These are phyloP conservation scores for Hypothenemus hampei DNA, from an alignment of 1,140 invertebrate genomes.

Conservation along the genomic window DNA sequence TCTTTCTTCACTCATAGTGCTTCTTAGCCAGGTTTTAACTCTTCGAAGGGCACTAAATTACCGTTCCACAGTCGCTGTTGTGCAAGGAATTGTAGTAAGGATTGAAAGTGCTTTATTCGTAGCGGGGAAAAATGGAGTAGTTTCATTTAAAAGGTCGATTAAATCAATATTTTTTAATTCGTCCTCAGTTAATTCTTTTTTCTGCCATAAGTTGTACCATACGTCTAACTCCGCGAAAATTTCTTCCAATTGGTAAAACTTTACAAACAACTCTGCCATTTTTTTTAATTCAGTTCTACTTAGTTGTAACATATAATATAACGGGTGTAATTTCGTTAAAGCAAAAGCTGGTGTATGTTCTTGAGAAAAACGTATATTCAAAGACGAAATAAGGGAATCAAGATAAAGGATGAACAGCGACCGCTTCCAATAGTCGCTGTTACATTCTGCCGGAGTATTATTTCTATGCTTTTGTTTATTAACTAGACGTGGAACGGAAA, in stretches of 20 bases:
- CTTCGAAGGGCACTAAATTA: conserved; percentile 19
- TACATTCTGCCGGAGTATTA: conserved; percentile 18
- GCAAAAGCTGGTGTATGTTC: conserved; percentile 20
- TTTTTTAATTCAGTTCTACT: conserved; percentile 16
- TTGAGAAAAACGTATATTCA: conserved; percentile 24
- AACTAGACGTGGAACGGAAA: conserved; percentile 13
- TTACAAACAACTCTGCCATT: conserved; percentile 10
- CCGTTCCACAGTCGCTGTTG: conserved; percentile 17
- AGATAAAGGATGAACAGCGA: conserved; percentile 18
- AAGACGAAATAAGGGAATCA: conserved; percentile 17
- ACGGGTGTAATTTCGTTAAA: conserved; percentile 17
- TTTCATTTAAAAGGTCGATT: conserved; percentile 17
- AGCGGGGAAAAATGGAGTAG: conserved; percentile 11
- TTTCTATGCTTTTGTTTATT: conserved; percentile 8
- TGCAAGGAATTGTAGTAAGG: conserved; percentile 10
- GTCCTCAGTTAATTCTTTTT: conserved; percentile 9
- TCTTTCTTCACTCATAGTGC: too few species aligned
- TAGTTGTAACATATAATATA: conserved; percentile 11
- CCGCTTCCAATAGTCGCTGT: conserved; percentile 15
- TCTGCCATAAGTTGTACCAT: conserved; percentile 14
- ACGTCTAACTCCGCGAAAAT: conserved; percentile 9
- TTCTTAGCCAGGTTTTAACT: conserved; percentile 24
- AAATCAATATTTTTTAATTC: conserved; percentile 11
- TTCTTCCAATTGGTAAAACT: conserved; percentile 17
- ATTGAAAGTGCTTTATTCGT: conserved; percentile 14